phyloP scores from a whole-genome alignment of 2,888 invertebrate species.

The Apotomis betuletana region DNA sequence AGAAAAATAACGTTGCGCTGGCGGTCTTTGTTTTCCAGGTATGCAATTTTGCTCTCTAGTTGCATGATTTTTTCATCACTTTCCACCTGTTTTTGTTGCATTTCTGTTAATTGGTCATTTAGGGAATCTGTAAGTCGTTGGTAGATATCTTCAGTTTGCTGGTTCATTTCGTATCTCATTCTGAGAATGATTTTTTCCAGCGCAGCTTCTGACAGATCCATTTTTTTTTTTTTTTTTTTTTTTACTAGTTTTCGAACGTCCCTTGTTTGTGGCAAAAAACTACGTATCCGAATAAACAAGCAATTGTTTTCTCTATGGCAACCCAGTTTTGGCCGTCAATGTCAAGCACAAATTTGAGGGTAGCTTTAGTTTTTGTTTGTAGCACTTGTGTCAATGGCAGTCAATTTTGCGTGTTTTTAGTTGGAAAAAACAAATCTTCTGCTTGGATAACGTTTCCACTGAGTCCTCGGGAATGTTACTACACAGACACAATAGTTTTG shows the following conservation, averaged over 20 bases:
- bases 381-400: not conserved
- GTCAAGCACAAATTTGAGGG: no score
- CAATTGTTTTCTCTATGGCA: no score
- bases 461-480: not conserved
- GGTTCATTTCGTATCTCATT: no score
- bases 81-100: not conserved
- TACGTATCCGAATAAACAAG: no score
- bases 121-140: not conserved
- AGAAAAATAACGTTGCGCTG: no score
- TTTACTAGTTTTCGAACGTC: not conserved
- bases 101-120: not conserved
- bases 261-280: not conserved
- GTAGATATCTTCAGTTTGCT: not conserved
- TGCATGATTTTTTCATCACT: not conserved
- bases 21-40: no score
- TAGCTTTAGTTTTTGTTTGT: not conserved
- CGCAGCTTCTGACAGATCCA: not conserved
- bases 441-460: not conserved
- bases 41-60: no score
- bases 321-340: no score
- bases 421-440: not conserved
- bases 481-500: not conserved
- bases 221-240: no score
- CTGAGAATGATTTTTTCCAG: no score
- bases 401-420: not conserved